Percentiles rank a stretch among this genome's conserved stretches.
These are phyloP conservation scores for Nasonovia ribisnigri DNA, from an alignment of 2,888 invertebrate genomes.

Conservation along the genomic window DNA sequence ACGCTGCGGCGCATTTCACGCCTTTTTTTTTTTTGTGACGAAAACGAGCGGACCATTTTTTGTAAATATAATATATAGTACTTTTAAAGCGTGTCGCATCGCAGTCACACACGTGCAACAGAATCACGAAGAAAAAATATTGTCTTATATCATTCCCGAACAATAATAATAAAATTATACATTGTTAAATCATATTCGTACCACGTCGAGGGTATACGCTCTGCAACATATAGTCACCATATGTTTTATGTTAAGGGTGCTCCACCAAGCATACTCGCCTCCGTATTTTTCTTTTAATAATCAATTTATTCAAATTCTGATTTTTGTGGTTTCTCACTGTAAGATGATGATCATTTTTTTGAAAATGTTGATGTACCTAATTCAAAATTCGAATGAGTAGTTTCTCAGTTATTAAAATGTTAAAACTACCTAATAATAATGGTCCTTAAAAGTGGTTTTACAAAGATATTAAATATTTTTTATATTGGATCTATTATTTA, in stretches of 20 bases:
- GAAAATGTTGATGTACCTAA: background rate
- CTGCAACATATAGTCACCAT: background rate
- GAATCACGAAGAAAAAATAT: background rate
- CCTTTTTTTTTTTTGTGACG: background rate
- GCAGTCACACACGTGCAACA: background rate
- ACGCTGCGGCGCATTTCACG: background rate
- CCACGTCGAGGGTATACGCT: background rate
- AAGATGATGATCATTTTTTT: background rate
- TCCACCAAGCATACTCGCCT: background rate
- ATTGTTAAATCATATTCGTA: background rate
- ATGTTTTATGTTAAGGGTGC: background rate
- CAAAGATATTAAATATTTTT: too few relatives aligned
- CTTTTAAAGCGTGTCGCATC: background rate
- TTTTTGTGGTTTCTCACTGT: background rate
- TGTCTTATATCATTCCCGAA: background rate
- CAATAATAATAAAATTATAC: background rate
- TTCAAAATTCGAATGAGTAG: background rate
- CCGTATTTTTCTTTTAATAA: background rate
- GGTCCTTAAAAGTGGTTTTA: too few relatives aligned
- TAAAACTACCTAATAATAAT: background rate
- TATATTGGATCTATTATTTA: too few relatives aligned
- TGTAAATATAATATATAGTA: background rate
- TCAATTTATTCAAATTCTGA: background rate
- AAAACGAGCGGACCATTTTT: background rate
- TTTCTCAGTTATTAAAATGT: too few relatives aligned